These are phyloP conservation scores for Natator depressus DNA, from an alignment of 2,113 vertebrate species.

Conservation along the genomic window DNA sequence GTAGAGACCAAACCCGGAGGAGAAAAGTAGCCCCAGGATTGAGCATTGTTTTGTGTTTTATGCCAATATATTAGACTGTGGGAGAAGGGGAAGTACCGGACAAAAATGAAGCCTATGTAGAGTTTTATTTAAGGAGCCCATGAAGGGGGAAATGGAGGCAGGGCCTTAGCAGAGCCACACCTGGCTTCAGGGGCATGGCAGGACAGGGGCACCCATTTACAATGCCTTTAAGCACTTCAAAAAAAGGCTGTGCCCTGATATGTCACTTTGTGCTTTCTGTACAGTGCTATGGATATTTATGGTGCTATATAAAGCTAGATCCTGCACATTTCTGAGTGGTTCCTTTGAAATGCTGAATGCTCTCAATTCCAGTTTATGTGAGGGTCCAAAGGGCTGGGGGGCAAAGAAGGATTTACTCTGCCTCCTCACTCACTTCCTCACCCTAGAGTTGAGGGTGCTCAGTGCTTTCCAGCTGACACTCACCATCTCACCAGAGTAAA, in stretches of 20 bases:
- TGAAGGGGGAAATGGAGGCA: background rate
- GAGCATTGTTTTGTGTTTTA: background rate
- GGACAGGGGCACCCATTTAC: background rate
- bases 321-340: background rate
- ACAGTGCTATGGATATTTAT: background rate
- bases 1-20: background rate
- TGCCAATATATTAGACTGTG: background rate
- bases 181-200: background rate
- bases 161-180: background rate
- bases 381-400: background rate
- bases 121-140: background rate
- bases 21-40: background rate
- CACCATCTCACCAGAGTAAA: background rate
- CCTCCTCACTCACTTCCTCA: background rate
- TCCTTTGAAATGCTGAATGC: background rate
- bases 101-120: background rate
- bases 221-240: background rate
- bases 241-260: background rate
- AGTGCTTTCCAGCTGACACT: background rate
- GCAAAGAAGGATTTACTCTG: background rate
- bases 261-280: background rate
- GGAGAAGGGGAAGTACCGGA: background rate
- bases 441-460: background rate
- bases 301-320: background rate
- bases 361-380: background rate